Evolutionary conservation across 2,113 vertebrate genomes (phyloP).

Genomic region (Paradisaea rubra): DNA sequence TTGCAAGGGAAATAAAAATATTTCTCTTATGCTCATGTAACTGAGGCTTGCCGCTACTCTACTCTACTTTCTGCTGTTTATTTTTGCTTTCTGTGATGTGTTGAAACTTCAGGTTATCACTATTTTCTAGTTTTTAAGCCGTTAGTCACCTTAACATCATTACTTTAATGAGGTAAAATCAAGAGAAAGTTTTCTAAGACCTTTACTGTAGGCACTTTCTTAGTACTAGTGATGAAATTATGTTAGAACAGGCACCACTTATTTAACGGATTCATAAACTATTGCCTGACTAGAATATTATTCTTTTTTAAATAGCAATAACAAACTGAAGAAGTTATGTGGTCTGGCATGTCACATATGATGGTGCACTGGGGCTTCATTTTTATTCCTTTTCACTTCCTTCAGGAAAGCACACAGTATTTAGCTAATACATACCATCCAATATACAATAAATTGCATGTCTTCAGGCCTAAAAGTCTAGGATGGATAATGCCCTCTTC

Average conservation of each 20-base stretch:
- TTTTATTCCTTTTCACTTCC: not conserved
- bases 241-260: not conserved
- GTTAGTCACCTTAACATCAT: not conserved
- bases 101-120: not conserved
- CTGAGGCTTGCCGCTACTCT: not conserved
- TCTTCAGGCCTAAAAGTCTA: not conserved
- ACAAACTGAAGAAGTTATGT: not conserved
- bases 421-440: not conserved
- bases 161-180: not conserved
- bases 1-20: slow-evolving; percentile 40
- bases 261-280: not conserved
- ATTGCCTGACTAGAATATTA: not conserved
- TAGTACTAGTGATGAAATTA: not conserved
- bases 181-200: not conserved
- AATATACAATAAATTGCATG: not conserved
- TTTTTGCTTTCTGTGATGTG: not conserved
- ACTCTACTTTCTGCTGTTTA: not conserved
- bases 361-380: not conserved
- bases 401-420: not conserved
- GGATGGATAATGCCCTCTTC: not conserved
- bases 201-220: not conserved
- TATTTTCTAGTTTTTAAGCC: not conserved
- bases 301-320: not conserved
- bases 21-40: not conserved
- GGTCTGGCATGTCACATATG: not conserved